These are phyloP conservation scores for Dicycla oo DNA, from an alignment of 2,888 invertebrate species.

Conservation along the genomic window DNA sequence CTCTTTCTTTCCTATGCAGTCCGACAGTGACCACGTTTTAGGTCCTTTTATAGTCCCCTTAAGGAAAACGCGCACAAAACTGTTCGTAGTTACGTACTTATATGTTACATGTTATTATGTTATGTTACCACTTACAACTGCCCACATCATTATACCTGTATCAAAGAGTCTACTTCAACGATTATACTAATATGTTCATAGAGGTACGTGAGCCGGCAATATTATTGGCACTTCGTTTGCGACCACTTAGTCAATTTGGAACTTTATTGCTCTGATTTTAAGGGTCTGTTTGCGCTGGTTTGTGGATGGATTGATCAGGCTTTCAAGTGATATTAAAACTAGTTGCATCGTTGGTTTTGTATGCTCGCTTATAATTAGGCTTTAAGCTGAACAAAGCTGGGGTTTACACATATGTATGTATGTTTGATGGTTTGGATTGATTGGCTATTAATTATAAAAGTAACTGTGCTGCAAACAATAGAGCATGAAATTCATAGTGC, in stretches of 20 bases:
- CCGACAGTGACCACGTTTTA: too few species aligned
- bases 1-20: too few species aligned
- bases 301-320: slow-evolving; percentile 18
- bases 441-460: background rate
- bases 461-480: background rate
- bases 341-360: slow-evolving; percentile 57
- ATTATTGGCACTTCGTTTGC: slow-evolving; percentile 52
- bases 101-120: too few species aligned
- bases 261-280: slow-evolving; percentile 20
- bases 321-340: slow-evolving; percentile 53
- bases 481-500: background rate
- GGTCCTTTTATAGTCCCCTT: too few species aligned
- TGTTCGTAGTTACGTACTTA: slow-evolving; percentile 26
- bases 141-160: slow-evolving; percentile 43
- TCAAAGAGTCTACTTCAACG: slow-evolving; percentile 22
- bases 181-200: slow-evolving; percentile 45
- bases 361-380: slow-evolving; percentile 31
- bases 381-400: slow-evolving; percentile 23
- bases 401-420: slow-evolving; percentile 23
- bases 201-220: slow-evolving; percentile 29
- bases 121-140: slow-evolving; percentile 32
- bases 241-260: slow-evolving; percentile 8
- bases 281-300: slow-evolving; percentile 16
- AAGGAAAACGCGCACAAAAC: slow-evolving; percentile 40
- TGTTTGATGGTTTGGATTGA: slow-evolving; percentile 21